phyloP scores from a whole-genome alignment of 2,797 vertebrate genomes.

The Siniperca scherzeri region DNA sequence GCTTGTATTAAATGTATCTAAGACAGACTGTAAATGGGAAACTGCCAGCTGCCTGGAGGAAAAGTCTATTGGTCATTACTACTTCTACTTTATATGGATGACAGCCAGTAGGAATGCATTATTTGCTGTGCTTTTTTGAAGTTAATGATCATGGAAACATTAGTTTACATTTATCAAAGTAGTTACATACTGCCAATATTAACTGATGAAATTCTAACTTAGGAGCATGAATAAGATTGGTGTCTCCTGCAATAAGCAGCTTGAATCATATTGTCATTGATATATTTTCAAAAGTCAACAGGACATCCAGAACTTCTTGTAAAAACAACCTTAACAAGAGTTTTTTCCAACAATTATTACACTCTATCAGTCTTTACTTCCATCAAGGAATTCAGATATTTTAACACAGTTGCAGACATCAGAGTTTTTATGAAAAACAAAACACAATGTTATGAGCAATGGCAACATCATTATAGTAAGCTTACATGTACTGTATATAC shows the following conservation, averaged over 20 bases:
- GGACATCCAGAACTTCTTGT: neutral
- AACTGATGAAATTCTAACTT: neutral
- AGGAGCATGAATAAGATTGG: neutral
- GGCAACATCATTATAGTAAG: neutral
- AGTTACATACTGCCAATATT: neutral
- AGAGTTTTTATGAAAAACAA: neutral
- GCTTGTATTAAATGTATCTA: constrained; percentile 7
- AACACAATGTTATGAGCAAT: no score
- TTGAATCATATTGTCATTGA: neutral
- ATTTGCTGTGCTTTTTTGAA: neutral
- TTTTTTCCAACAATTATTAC: neutral
- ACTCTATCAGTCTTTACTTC: neutral
- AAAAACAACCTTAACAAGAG: neutral
- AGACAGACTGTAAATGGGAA: constrained; percentile 24
- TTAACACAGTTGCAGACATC: neutral
- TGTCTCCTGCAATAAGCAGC: neutral
- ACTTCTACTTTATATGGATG: neutral
- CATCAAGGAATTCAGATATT: neutral
- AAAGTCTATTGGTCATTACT: constrained; percentile 7
- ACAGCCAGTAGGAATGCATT: constrained; percentile 5
- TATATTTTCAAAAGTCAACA: neutral
- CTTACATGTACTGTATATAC: neutral
- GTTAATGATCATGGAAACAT: constrained; percentile 9
- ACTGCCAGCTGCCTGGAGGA: constrained; percentile 3
- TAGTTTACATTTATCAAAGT: neutral